Conservation (phyloP, 2,113 vertebrate genomes). For the Xyrauchen texanus region DNA sequence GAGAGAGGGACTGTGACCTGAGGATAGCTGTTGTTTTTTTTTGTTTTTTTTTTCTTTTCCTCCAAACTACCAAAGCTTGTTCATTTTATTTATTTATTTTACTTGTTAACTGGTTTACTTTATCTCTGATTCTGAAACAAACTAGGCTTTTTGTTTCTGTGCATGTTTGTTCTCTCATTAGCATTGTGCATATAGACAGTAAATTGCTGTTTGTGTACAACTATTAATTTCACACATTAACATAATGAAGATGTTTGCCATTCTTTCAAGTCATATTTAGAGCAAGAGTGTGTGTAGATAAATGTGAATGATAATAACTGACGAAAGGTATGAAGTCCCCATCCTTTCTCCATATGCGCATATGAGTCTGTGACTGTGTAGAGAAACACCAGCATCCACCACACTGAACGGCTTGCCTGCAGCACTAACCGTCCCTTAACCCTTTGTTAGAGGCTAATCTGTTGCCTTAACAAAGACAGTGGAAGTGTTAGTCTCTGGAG, state of each 20-base stretch:
- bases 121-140: not conserved
- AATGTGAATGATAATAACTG: not conserved
- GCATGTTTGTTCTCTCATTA: not conserved
- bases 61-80: no score
- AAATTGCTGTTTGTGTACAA: not conserved
- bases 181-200: not conserved
- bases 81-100: not conserved
- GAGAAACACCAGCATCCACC: conserved; percentile 24
- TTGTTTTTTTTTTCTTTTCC: no score
- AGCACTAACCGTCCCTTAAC: conserved; percentile 31
- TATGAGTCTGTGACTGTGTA: not conserved
- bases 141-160: not conserved
- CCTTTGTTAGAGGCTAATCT: conserved; percentile 41
- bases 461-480: conserved; percentile 36
- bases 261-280: not conserved
- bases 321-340: not conserved
- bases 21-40: no score
- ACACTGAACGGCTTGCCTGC: conserved; percentile 28
- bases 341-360: conserved; percentile 24
- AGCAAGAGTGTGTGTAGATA: not conserved
- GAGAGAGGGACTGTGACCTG: no score
- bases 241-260: not conserved
- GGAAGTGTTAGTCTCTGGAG: conserved; percentile 15
- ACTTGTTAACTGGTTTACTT: not conserved
- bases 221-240: not conserved